Evolutionary conservation across 2,888 invertebrate genomes (phyloP).

Genomic region (Pseudoips prasinana): DNA sequence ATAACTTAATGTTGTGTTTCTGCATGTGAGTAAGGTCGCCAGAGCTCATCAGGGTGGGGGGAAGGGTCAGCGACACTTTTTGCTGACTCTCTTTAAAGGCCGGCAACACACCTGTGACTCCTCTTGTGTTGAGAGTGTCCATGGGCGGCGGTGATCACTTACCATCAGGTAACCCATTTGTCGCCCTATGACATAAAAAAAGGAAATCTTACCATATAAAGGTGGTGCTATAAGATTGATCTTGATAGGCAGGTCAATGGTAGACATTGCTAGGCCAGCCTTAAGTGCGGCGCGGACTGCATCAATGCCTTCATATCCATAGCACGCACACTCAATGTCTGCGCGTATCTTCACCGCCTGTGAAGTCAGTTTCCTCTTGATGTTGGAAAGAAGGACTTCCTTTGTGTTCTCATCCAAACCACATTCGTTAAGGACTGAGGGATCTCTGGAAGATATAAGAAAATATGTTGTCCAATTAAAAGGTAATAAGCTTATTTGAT

Average conservation of each 20-base stretch:
- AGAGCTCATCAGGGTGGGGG: too few relatives aligned
- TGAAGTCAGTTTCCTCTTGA: slow-evolving; percentile 96
- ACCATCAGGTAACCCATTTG: too few relatives aligned
- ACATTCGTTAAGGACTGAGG: slow-evolving; percentile 97
- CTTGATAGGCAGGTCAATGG: slow-evolving; percentile 97
- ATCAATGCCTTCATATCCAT: slow-evolving; percentile 98
- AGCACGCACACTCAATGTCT: slow-evolving; percentile 73
- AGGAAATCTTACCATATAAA: slow-evolving; percentile 92
- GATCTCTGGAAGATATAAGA: slow-evolving; percentile 87
- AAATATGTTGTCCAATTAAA: too few relatives aligned
- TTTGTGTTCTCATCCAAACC: slow-evolving; percentile 96
- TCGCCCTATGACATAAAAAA: too few relatives aligned
- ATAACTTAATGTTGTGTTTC: too few relatives aligned
- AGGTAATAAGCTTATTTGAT: too few relatives aligned
- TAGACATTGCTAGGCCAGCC: slow-evolving; percentile 94
- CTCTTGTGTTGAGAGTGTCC: too few relatives aligned
- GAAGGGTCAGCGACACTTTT: too few relatives aligned
- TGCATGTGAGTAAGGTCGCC: too few relatives aligned
- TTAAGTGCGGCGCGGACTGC: slow-evolving; percentile 97
- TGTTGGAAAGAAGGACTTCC: slow-evolving; percentile 95
- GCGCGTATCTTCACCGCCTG: slow-evolving; percentile 84
- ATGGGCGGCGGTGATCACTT: too few relatives aligned
- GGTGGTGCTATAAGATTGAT: slow-evolving; percentile 99
- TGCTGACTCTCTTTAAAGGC: too few relatives aligned
- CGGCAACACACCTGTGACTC: too few relatives aligned